These are phyloP conservation scores for Antheraea yamamai DNA, from an alignment of 2,888 invertebrate species.

Conservation along the genomic window DNA sequence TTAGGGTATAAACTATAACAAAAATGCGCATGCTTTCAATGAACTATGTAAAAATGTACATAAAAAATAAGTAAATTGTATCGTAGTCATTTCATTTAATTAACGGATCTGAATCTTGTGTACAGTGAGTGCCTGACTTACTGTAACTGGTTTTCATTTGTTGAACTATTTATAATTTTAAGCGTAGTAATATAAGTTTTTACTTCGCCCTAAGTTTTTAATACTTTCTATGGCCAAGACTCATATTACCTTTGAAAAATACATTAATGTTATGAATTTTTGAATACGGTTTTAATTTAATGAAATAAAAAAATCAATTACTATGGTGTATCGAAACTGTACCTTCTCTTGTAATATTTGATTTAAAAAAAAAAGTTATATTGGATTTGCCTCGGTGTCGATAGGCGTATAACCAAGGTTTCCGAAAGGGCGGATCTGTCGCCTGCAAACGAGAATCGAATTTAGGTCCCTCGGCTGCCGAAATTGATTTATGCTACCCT, in stretches of 20 bases:
- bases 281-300: no score
- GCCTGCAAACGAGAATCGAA: constrained; percentile 70
- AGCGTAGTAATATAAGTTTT: neutral
- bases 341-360: neutral
- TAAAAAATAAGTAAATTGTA: no score
- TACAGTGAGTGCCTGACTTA: neutral
- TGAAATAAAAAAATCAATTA: neutral
- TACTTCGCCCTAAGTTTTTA: neutral
- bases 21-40: neutral
- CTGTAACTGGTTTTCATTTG: neutral
- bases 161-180: neutral
- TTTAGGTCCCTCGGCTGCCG: constrained; percentile 68
- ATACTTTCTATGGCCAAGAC: neutral
- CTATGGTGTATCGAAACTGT: neutral
- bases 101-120: no score
- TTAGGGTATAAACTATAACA: neutral
- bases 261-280: no score
- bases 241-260: no score
- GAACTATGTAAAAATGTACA: neutral
- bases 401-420: constrained; percentile 59
- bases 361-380: constrained; percentile 31
- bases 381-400: constrained; percentile 63
- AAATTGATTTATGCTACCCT: constrained; percentile 76
- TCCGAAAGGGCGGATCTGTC: constrained; percentile 60
- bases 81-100: no score